A percentile compares a stretch with the other conserved stretches of the same genome.
Conservation (phyloP, 2,797 vertebrate species). For the Cyprinella venusta region DNA sequence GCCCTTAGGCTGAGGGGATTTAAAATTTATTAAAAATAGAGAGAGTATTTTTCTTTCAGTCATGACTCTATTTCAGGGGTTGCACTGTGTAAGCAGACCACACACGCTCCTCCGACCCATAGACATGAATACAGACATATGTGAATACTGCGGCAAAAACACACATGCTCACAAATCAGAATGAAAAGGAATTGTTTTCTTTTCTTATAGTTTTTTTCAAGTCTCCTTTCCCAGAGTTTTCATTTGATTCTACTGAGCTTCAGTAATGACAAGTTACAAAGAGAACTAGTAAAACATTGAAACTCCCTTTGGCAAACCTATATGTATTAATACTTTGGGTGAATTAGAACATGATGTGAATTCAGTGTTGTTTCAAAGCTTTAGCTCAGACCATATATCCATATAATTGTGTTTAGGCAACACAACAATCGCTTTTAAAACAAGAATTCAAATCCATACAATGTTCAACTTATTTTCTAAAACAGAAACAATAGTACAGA, state of each 20-base stretch:
- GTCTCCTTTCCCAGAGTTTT: conserved; percentile 4
- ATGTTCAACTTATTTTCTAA: not conserved
- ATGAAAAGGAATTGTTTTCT: conserved; percentile 49
- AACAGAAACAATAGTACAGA: not conserved
- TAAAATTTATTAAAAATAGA: conserved; percentile 82
- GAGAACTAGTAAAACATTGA: conserved; percentile 9
- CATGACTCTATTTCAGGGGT: conserved; percentile 73
- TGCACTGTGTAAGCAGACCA: conserved; percentile 73
- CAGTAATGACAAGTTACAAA: conserved; percentile 6
- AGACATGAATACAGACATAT: conserved; percentile 52
- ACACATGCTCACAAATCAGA: conserved; percentile 38
- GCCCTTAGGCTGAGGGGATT: conserved; percentile 72
- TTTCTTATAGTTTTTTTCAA: conserved; percentile 35
- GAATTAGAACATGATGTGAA: not conserved
- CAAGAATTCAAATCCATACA: not conserved
- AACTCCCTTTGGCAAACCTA: not conserved
- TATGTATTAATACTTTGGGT: not conserved
- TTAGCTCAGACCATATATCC: not conserved
- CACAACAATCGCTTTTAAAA: not conserved
- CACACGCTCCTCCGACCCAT: conserved; percentile 69
- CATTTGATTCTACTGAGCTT: conserved; percentile 4
- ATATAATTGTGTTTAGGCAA: not conserved
- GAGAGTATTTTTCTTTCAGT: conserved; percentile 76
- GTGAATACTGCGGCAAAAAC: conserved; percentile 43
- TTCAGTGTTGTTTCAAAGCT: not conserved